Base-by-base conservation (phyloP, 2,113 vertebrate genomes). In the Bos javanicus region DNA sequence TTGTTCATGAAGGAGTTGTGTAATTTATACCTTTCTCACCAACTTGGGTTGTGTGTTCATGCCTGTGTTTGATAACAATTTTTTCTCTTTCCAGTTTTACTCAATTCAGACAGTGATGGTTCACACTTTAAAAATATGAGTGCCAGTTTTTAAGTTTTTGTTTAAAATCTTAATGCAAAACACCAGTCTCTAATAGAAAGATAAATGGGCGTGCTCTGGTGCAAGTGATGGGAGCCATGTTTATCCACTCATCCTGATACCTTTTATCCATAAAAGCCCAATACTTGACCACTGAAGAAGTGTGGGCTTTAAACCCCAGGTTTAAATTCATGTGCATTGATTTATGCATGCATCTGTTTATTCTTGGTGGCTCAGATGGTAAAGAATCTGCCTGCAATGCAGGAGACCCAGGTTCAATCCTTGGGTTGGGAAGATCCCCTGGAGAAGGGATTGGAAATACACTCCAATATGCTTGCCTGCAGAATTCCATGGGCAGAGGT, bases 31-130 rank as follows among this genome's bases (percentile, higher is more conserved):
- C 0, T 19, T 26, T 26, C 57, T 33, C 56, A 39, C 7, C 3
- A 19, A 15, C 90, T 30, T 0, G 78, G 13, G 23, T 14, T 64
- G 15, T 71, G 25, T 36, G 17, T 54, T 9, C 5, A 2, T 8
- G 33, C 8, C 2, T 2, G 30, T 28, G 21, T 25, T 59, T 71
- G 11, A 4, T n/a, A 46, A 23, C 56, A 7, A 30, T 16, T 46
- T 46, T n/a, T 23, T 2, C 25, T 16, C 59, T 30, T 28, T 62
- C 19, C 21, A 25, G 8, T 71, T 57, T 48, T 26, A 23, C 23
- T 56, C 36, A 56, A 2, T 36, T 36, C 1, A 14, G 71, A 16
- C 13, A 48, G 39, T 0, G 0, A 14, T 30, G 15, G 23, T 48
- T 64, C 89, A 8, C 28, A 7, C 21, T 56, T 54, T 56, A 23